These are phyloP conservation scores for Paramacrobiotus metropolitanus DNA, from an alignment of 1,140 invertebrate genomes.

Conservation along the genomic window DNA sequence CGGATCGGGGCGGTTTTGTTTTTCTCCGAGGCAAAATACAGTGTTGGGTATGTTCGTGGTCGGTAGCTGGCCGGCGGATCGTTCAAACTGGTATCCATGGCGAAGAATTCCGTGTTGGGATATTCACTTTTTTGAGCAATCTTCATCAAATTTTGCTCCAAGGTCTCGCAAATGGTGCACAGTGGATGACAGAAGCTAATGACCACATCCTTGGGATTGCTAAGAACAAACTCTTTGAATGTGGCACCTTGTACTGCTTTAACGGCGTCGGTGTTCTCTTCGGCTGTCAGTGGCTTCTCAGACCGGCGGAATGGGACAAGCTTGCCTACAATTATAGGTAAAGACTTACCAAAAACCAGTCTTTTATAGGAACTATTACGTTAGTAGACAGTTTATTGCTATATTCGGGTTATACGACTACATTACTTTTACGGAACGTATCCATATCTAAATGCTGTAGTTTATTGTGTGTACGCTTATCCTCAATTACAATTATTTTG, in stretches of 20 bases:
- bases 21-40: background rate
- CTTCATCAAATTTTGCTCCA: background rate
- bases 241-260: background rate
- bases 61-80: background rate
- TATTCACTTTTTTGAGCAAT: background rate
- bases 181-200: conserved; percentile 3
- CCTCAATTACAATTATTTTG: too few relatives aligned
- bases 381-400: too few relatives aligned
- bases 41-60: background rate
- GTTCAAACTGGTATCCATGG: conserved; percentile 1
- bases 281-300: background rate
- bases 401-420: too few relatives aligned
- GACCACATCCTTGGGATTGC: background rate
- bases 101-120: background rate
- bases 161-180: background rate
- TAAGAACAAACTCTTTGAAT: background rate
- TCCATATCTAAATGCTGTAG: too few relatives aligned
- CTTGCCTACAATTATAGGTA: background rate
- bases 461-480: too few relatives aligned
- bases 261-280: background rate
- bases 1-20: background rate
- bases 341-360: too few relatives aligned
- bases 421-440: too few relatives aligned
- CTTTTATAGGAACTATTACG: too few relatives aligned
- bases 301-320: background rate